A percentile compares a stretch with the other conserved stretches of the same genome.
phyloP scores from a whole-genome alignment of 2,797 vertebrate genomes.

The Sebastes goodei region DNA sequence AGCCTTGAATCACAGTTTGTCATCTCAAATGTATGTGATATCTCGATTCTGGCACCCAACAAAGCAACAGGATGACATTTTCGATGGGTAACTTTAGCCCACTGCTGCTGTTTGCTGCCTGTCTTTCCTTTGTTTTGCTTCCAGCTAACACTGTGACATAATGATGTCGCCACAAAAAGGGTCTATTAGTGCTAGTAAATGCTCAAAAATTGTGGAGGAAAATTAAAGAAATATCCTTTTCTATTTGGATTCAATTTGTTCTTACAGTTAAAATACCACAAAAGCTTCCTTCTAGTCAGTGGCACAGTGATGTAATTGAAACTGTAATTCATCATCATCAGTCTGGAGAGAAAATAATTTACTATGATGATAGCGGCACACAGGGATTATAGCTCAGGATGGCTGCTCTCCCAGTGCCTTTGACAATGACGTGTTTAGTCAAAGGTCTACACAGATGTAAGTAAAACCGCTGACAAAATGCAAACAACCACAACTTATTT shows the following conservation, averaged over 20 bases:
- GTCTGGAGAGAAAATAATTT: slow-evolving; percentile 25
- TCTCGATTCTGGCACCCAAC: too few relatives aligned
- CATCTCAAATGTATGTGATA: too few relatives aligned
- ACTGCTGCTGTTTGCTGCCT: too few relatives aligned
- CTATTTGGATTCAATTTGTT: background rate
- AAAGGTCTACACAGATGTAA: slow-evolving; percentile 38
- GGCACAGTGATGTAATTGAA: slow-evolving; percentile 3
- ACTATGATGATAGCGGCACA: slow-evolving; percentile 25
- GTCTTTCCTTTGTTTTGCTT: too few relatives aligned
- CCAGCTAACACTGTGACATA: too few relatives aligned
- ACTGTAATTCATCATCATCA: slow-evolving; percentile 45
- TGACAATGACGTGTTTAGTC: slow-evolving; percentile 49
- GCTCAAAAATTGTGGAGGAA: background rate
- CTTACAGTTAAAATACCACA: background rate
- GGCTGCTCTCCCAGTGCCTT: slow-evolving; percentile 41
- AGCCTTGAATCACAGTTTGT: too few relatives aligned
- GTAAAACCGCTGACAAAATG: slow-evolving; percentile 58
- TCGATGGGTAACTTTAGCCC: too few relatives aligned
- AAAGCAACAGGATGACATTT: too few relatives aligned
- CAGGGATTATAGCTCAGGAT: slow-evolving; percentile 39
- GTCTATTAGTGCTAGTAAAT: background rate
- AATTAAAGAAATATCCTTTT: background rate
- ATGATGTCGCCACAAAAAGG: too few relatives aligned
- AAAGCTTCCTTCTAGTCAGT: slow-evolving; percentile 1
- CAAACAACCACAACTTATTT: slow-evolving; percentile 51